Conservation (phyloP, 2,113 vertebrate genomes). For the Ondatra zibethicus region DNA sequence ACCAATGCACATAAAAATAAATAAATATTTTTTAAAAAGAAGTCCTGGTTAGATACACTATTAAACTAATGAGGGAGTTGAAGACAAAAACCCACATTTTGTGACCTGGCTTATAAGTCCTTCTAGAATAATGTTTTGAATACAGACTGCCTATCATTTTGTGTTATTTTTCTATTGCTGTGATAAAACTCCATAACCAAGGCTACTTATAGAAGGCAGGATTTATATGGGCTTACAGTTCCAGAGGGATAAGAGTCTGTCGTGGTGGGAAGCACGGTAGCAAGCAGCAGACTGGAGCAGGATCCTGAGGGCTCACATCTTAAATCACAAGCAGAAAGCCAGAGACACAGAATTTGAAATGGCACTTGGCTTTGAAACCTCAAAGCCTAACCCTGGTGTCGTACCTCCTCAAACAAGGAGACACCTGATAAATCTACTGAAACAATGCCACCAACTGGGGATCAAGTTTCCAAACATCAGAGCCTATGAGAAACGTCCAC, state of each 20-base stretch:
- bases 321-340: not conserved
- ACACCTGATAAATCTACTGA: not conserved
- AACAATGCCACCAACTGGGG: not conserved
- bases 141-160: slow-evolving; percentile 12
- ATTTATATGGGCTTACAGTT: not conserved
- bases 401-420: no score
- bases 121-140: slow-evolving; percentile 20
- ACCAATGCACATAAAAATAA: not conserved
- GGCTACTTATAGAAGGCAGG: not conserved
- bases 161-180: not conserved
- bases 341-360: not conserved
- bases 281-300: not conserved
- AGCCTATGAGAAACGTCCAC: not conserved
- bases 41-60: not conserved
- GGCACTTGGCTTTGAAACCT: not conserved
- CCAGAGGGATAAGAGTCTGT: not conserved
- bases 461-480: not conserved
- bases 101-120: slow-evolving; percentile 11
- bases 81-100: slow-evolving; percentile 39
- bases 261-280: not conserved
- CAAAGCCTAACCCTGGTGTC: not conserved
- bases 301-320: not conserved
- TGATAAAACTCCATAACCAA: not conserved
- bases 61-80: slow-evolving; percentile 3
- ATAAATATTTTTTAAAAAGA: not conserved